Conservation (phyloP, 2,797 vertebrate genomes). For the Adelosebastes latens region DNA sequence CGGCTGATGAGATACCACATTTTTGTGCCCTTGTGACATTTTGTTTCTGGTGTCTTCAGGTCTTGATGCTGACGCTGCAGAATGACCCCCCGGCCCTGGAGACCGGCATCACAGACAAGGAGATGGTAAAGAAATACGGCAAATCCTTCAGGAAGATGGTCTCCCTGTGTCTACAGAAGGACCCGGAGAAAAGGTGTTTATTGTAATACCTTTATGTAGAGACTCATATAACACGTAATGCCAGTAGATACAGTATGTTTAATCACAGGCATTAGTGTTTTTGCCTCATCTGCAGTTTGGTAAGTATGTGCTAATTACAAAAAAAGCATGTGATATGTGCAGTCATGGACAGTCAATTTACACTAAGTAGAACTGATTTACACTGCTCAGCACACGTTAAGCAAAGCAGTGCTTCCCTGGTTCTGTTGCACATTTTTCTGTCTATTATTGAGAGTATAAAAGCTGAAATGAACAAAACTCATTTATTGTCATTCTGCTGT, state of each 20-base stretch:
- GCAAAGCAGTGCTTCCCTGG: background rate
- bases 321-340: background rate
- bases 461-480: slow-evolving; percentile 1
- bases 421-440: background rate
- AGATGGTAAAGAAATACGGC: slow-evolving; percentile 97
- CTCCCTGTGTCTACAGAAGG: slow-evolving; percentile 96
- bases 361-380: background rate
- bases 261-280: background rate
- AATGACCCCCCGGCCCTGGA: slow-evolving; percentile 95
- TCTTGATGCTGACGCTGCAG: slow-evolving; percentile 96
- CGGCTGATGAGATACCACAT: background rate
- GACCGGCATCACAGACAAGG: slow-evolving; percentile 96
- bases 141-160: slow-evolving; percentile 99
- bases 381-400: background rate
- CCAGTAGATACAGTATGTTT: background rate
- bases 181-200: slow-evolving; percentile 95
- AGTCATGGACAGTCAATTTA: background rate
- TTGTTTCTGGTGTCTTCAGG: slow-evolving; percentile 74
- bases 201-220: background rate
- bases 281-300: background rate
- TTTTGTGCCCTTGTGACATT: background rate
- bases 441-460: background rate
- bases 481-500: slow-evolving; percentile 52
- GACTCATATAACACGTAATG: background rate
- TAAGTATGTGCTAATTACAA: background rate